Conservation (phyloP, 37 sponge, comb jelly and placozoan genomes). For the Bolinopsis microptera region DNA sequence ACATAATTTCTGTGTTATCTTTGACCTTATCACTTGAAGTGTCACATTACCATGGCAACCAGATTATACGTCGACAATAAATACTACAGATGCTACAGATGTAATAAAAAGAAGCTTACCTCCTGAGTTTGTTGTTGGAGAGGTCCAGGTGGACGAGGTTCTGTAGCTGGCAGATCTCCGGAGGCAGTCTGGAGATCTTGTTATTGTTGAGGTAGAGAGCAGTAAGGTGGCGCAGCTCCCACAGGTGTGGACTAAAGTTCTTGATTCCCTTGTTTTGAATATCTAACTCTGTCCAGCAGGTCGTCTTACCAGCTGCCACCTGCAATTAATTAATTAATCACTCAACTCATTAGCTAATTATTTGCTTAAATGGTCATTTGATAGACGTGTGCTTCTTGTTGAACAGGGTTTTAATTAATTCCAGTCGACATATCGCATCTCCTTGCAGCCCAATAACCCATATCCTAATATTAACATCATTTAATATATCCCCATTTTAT, state of each 20-base stretch:
- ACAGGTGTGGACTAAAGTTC: constrained; percentile 81
- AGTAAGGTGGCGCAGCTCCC: constrained; percentile 78
- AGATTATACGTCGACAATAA: too few relatives aligned
- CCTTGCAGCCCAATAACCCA: too few relatives aligned
- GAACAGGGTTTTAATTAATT: too few relatives aligned
- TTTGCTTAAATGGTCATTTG: not conserved
- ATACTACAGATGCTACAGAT: too few relatives aligned
- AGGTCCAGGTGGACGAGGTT: constrained; percentile 81
- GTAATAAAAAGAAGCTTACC: not conserved
- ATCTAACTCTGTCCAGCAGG: constrained; percentile 44
- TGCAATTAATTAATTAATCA: not conserved
- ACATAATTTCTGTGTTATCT: too few relatives aligned
- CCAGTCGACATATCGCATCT: too few relatives aligned
- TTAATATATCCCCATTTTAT: too few relatives aligned
- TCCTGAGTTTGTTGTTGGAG: constrained; percentile 87
- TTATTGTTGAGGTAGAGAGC: constrained; percentile 80
- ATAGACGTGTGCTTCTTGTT: too few relatives aligned
- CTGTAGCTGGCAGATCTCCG: constrained; percentile 78
- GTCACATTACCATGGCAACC: too few relatives aligned
- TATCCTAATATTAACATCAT: too few relatives aligned
- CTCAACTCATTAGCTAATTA: not conserved
- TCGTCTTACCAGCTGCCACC: constrained; percentile 62
- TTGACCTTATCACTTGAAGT: too few relatives aligned
- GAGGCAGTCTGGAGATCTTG: constrained; percentile 79
- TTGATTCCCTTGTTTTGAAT: constrained; percentile 65